phyloP scores from a whole-genome alignment of 2,888 invertebrate species.

The Lasioglossum marginatum region DNA sequence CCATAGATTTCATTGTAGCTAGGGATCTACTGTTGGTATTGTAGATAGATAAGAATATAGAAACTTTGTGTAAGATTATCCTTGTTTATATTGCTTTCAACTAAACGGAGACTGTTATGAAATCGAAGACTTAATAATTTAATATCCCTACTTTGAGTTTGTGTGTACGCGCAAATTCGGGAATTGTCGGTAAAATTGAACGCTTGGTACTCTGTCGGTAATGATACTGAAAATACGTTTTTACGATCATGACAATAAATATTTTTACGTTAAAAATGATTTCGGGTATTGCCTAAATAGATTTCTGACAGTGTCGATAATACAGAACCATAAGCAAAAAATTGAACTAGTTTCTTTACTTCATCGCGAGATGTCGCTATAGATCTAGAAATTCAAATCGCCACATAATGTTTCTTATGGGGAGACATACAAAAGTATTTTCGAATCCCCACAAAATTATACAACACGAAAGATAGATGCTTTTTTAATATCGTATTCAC shows the following conservation, averaged over 20 bases:
- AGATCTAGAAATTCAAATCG: neutral
- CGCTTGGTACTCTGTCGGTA: neutral
- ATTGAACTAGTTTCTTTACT: neutral
- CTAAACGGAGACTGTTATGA: constrained; percentile 3
- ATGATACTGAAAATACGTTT: neutral
- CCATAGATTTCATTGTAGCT: neutral
- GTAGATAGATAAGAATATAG: neutral
- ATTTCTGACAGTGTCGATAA: neutral
- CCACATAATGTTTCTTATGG: neutral
- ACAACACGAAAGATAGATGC: neutral
- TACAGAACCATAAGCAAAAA: neutral
- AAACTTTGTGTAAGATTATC: neutral
- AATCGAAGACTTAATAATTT: neutral
- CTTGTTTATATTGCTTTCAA: neutral
- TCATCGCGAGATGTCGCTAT: neutral
- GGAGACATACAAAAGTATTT: neutral
- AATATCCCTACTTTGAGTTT: no score
- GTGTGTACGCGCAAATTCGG: neutral
- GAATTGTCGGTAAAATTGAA: neutral
- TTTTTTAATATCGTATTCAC: neutral
- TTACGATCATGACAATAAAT: neutral
- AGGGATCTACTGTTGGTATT: neutral
- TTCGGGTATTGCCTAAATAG: neutral
- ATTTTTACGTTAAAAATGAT: neutral
- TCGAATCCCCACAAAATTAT: neutral